A percentile compares a stretch with the other conserved stretches of the same genome.
Evolutionary conservation across 2,888 invertebrate species (phyloP).

Genomic region (Callinectes sapidus): DNA sequence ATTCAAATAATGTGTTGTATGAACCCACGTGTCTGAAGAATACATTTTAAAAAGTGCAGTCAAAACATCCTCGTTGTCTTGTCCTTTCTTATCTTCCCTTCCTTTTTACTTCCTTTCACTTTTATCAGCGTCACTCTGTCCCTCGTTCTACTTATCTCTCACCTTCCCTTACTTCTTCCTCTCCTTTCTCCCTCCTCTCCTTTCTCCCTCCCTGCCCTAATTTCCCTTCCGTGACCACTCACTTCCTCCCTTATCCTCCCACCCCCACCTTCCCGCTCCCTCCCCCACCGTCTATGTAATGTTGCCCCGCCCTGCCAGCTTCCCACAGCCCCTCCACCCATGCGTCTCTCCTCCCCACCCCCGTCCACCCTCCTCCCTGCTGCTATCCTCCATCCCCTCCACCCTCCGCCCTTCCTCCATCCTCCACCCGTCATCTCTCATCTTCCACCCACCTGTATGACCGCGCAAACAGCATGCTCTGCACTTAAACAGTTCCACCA

Average conservation of each 20-base stretch:
- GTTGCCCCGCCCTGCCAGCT: constrained; percentile 9
- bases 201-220: neutral
- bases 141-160: constrained; percentile 13
- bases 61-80: neutral
- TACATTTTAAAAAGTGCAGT: neutral
- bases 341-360: neutral
- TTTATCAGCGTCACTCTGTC: constrained; percentile 15
- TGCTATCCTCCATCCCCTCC: neutral
- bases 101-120: neutral
- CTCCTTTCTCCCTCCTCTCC: neutral
- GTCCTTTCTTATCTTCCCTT: neutral
- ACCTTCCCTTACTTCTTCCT: neutral
- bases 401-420: neutral
- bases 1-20: neutral
- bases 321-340: constrained; percentile 19
- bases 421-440: neutral
- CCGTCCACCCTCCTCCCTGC: neutral
- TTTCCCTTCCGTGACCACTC: constrained; percentile 34
- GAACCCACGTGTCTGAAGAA: neutral
- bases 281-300: neutral
- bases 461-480: neutral
- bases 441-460: neutral
- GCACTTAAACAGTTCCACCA: neutral
- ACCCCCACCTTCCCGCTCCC: neutral
- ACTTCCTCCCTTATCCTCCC: constrained; percentile 18